A percentile compares a stretch with the other conserved stretches of the same genome.
Evolutionary conservation across 2,888 invertebrate species (phyloP).

Genomic region (Meganola albula): DNA sequence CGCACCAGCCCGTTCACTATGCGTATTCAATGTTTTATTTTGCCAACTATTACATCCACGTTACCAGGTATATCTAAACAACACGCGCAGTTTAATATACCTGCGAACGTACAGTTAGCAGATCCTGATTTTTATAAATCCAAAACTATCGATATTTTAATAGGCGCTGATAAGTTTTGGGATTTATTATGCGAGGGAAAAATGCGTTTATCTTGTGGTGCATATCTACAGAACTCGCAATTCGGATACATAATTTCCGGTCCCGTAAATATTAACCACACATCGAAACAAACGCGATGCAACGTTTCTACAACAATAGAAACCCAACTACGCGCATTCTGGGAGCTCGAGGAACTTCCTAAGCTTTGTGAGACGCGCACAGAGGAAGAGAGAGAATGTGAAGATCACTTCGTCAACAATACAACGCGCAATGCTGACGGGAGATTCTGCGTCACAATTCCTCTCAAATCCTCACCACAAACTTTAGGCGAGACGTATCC

Average conservation of each 20-base stretch:
- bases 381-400: constrained; percentile 12
- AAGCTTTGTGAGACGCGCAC: not conserved
- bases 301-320: constrained; percentile 1
- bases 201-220: not conserved
- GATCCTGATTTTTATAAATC: constrained; percentile 9
- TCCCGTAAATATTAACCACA: not conserved
- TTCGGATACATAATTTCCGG: not conserved
- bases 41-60: constrained; percentile 8
- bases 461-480: constrained; percentile 14
- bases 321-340: constrained; percentile 6
- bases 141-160: constrained; percentile 8
- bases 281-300: not conserved
- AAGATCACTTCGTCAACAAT: constrained; percentile 8
- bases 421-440: constrained; percentile 12
- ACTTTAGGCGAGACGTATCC: constrained; percentile 11
- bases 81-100: constrained; percentile 2
- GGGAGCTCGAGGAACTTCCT: constrained; percentile 8
- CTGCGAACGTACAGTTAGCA: constrained; percentile 9
- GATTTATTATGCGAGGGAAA: constrained; percentile 7
- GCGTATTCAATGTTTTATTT: constrained; percentile 14
- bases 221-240: not conserved
- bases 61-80: constrained; percentile 2
- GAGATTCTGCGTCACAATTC: constrained; percentile 16
- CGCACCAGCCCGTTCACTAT: constrained; percentile 9
- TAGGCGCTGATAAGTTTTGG: constrained; percentile 15